These are phyloP conservation scores for Piliocolobus tephrosceles DNA, from an alignment of 2,113 vertebrate genomes.

Conservation along the genomic window DNA sequence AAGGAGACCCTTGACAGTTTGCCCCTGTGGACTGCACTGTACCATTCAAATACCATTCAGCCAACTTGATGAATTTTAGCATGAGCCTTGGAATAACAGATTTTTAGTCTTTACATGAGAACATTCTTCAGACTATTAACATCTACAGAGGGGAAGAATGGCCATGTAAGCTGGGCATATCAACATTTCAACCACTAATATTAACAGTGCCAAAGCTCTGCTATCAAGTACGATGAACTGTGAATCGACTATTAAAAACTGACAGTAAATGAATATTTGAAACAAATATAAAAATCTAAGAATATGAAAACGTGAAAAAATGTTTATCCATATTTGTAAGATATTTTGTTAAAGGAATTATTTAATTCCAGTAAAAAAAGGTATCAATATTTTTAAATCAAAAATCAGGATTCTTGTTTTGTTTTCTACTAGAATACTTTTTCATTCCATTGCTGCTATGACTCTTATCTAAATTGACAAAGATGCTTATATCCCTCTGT, in stretches of 20 bases:
- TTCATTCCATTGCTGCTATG: neutral
- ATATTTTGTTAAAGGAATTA: neutral
- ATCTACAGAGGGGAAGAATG: constrained; percentile 41
- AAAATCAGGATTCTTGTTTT: neutral
- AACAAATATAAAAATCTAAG: neutral
- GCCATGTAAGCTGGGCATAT: neutral
- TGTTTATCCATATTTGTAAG: neutral
- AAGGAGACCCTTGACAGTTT: neutral
- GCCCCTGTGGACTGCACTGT: constrained; percentile 28
- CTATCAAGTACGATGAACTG: neutral
- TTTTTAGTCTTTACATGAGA: constrained; percentile 54
- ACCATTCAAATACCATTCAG: constrained; percentile 68
- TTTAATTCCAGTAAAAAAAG: neutral
- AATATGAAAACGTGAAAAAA: neutral
- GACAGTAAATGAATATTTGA: constrained; percentile 15
- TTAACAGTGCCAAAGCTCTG: constrained; percentile 38
- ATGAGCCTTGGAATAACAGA: constrained; percentile 58
- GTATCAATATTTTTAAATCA: neutral
- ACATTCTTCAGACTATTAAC: constrained; percentile 65
- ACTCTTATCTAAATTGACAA: neutral
- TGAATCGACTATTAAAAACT: constrained; percentile 52
- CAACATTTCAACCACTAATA: neutral
- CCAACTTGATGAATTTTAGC: constrained; percentile 70
- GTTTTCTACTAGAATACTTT: neutral
- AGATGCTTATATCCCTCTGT: neutral